Evolutionary conservation across 1,140 invertebrate genomes (phyloP).

Genomic region (Liolophura sinensis): DNA sequence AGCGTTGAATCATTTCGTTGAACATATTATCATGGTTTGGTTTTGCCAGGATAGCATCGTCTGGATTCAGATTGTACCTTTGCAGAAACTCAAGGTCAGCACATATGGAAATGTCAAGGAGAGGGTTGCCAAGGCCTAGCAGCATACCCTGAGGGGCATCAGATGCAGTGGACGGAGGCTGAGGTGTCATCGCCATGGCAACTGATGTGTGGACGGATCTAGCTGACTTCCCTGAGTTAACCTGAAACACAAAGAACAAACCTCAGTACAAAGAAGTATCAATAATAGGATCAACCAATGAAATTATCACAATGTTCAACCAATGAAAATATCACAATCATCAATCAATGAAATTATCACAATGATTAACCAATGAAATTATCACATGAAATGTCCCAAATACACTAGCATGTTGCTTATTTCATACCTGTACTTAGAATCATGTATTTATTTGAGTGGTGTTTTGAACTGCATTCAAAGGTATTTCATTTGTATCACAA

Average conservation of each 20-base stretch:
- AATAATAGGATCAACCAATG: not conserved
- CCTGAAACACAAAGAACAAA: slow-evolving; percentile 15
- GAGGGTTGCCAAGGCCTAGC: slow-evolving; percentile 92
- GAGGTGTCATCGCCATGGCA: not conserved
- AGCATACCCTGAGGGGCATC: slow-evolving; percentile 65
- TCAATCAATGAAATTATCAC: too few relatives aligned
- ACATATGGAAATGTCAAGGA: slow-evolving; percentile 89
- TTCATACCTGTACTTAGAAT: too few relatives aligned
- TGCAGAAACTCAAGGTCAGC: slow-evolving; percentile 78
- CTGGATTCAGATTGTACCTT: slow-evolving; percentile 83
- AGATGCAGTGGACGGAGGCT: not conserved
- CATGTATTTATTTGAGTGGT: too few relatives aligned
- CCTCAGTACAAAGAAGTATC: not conserved
- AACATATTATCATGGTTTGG: slow-evolving; percentile 71
- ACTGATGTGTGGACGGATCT: not conserved
- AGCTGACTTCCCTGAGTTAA: not conserved
- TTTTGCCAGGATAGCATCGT: slow-evolving; percentile 93
- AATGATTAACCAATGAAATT: too few relatives aligned
- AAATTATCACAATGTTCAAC: not conserved
- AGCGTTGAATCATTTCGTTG: slow-evolving; percentile 39
- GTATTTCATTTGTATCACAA: too few relatives aligned
- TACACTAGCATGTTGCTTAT: too few relatives aligned
- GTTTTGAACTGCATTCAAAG: too few relatives aligned
- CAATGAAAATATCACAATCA: slow-evolving; percentile 3
- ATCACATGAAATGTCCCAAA: too few relatives aligned